Evolutionary conservation across 2,888 invertebrate species (phyloP), one percentile per base, ranked within the genome.

Genomic region (Diachrysia chrysitis): DNA sequence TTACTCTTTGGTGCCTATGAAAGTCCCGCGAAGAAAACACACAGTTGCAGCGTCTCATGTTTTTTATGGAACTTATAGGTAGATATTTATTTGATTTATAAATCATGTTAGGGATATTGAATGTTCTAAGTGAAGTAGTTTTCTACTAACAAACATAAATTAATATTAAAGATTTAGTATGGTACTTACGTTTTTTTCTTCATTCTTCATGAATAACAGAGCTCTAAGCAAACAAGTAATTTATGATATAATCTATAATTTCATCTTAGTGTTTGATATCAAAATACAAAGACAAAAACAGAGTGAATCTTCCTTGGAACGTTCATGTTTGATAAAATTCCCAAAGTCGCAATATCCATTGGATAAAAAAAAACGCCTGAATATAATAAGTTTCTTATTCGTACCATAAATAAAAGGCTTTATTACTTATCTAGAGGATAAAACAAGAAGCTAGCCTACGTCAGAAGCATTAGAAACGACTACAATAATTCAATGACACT

Each of bases 1-100:
- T 93, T 92, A 92, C 91, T 90, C 92, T 89, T 89, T 90, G 87
- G 83, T 87, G 88, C 87, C 84, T 86, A 86, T 89, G 87, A 85
- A 91, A 92, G 88, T 89, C 85, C 79, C 81, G 77, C 70, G 74
- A 79, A 80, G 82, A 86, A 90, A 92, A 89, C 85, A 87, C 73
- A 78, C 76, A 67, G 55, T 62, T 71, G 71, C 68, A 78, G 69
- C 66, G 59, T 55, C 71, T 61, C 78, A 81, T 72, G 64, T 71
- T 81, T 69, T 73, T 54, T 54, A 65, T 25, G 17, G 42, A 75
- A 62, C 37, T 23, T 66, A 37, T 60, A 46, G 35, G 57, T 70
- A 63, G 69, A 51, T 57, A 57, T 48, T 17, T 17, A 17, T 7
- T 48, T 19, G 17, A 17, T 48, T 17, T 48, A 10, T 17, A 17